Evolutionary conservation across 2,797 vertebrate species (phyloP).

Genomic region (Gadopsis marmoratus): DNA sequence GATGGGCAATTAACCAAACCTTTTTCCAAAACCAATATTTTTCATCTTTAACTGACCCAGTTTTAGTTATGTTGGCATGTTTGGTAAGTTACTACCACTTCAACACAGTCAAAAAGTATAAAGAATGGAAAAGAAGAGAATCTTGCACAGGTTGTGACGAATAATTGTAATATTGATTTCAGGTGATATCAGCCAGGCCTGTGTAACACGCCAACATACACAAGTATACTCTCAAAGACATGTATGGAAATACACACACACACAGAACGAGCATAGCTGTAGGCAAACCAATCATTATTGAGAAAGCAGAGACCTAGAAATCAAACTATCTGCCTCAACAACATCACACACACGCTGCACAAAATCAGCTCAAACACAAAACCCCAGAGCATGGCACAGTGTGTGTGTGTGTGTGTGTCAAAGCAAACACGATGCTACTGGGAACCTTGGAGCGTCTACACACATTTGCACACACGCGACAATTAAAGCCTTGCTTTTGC

Average conservation of each 20-base stretch:
- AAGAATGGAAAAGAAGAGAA: background rate
- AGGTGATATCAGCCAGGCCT: background rate
- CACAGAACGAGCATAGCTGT: constrained; percentile 53
- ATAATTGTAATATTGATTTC: constrained; percentile 1
- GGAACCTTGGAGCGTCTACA: constrained; percentile 35
- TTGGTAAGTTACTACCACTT: background rate
- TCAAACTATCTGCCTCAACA: constrained; percentile 67
- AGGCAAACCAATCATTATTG: constrained; percentile 63
- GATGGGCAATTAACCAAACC: background rate
- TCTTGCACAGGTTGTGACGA: background rate
- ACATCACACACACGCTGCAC: constrained; percentile 59
- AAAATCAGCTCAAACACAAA: constrained; percentile 27
- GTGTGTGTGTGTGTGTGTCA: constrained; percentile 32
- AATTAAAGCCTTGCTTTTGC: constrained; percentile 16
- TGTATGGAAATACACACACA: constrained; percentile 20
- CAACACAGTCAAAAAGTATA: background rate
- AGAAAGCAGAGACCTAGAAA: constrained; percentile 63
- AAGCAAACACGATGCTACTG: constrained; percentile 56
- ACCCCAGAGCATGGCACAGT: constrained; percentile 31
- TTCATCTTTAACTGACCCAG: background rate
- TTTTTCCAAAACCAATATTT: background rate
- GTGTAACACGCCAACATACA: too few species aligned
- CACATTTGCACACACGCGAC: background rate
- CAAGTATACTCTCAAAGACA: background rate
- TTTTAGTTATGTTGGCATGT: background rate